phyloP scores from a whole-genome alignment of 2,888 invertebrate species.

The Suillia variegata region DNA sequence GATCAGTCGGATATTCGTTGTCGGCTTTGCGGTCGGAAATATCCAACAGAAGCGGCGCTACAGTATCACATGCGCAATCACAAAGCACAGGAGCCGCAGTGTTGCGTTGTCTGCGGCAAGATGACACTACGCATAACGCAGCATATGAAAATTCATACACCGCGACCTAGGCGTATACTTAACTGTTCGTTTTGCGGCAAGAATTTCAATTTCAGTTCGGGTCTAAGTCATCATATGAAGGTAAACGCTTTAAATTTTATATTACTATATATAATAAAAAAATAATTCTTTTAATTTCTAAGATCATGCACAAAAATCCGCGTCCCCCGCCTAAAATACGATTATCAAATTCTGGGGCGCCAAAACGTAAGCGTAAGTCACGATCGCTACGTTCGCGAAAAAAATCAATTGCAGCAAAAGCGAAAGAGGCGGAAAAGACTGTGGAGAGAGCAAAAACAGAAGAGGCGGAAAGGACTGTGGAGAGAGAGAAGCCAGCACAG shows the following conservation, averaged over 20 bases:
- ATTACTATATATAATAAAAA: too few relatives aligned
- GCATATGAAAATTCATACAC: slow-evolving; percentile 38
- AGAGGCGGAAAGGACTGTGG: slow-evolving; percentile 23
- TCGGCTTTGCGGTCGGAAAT: slow-evolving; percentile 32
- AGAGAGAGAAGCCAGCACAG: background rate
- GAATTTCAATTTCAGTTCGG: slow-evolving; percentile 36
- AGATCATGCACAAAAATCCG: slow-evolving; percentile 34
- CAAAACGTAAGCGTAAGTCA: slow-evolving; percentile 17
- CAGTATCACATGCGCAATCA: slow-evolving; percentile 33
- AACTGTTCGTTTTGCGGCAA: slow-evolving; percentile 35
- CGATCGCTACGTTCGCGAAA: background rate
- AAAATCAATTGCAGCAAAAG: slow-evolving; percentile 11
- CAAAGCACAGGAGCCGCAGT: slow-evolving; percentile 29
- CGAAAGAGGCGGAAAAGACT: slow-evolving; percentile 24
- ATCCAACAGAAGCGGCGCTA: slow-evolving; percentile 29
- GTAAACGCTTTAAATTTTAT: too few relatives aligned
- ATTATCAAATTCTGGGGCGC: background rate
- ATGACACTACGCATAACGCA: slow-evolving; percentile 35
- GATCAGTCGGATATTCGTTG: slow-evolving; percentile 29
- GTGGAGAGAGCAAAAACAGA: slow-evolving; percentile 11
- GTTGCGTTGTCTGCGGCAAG: slow-evolving; percentile 37
- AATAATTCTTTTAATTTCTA: too few relatives aligned
- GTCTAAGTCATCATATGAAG: slow-evolving; percentile 35
- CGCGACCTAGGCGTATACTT: slow-evolving; percentile 32
- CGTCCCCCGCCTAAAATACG: slow-evolving; percentile 23